Conservation (phyloP, 2,888 invertebrate genomes). For the Tetropium fuscum region DNA sequence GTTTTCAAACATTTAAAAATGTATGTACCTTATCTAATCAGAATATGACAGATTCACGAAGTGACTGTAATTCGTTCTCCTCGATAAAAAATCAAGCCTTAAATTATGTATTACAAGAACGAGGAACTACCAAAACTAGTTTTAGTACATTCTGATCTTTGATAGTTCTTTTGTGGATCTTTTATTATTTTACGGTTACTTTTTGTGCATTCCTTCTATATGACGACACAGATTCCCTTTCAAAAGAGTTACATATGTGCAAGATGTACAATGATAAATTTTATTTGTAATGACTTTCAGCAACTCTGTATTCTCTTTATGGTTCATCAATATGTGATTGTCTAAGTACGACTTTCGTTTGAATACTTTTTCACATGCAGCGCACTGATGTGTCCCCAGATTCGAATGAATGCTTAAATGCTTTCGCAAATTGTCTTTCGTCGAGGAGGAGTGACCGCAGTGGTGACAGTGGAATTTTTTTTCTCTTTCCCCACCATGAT, state of each 20-base stretch:
- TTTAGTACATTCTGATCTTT: too few relatives aligned
- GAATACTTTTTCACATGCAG: constrained; percentile 26
- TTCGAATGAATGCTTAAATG: constrained; percentile 29
- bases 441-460: constrained; percentile 4
- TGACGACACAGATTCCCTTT: constrained; percentile 11
- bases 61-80: too few relatives aligned
- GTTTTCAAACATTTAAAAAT: too few relatives aligned
- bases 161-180: too few relatives aligned
- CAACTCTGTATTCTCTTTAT: constrained; percentile 17
- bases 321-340: constrained; percentile 30
- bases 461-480: not conserved
- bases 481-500: not conserved
- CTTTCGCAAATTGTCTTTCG: constrained; percentile 12
- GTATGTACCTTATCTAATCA: too few relatives aligned
- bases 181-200: too few relatives aligned
- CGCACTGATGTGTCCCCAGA: constrained; percentile 19
- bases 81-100: too few relatives aligned
- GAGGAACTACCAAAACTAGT: too few relatives aligned
- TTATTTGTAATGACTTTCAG: constrained; percentile 21
- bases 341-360: constrained; percentile 29
- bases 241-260: constrained; percentile 19
- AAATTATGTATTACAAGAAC: too few relatives aligned
- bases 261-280: constrained; percentile 24
- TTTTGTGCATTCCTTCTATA: not conserved
- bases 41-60: too few relatives aligned